Base-by-base conservation (phyloP, 2,888 invertebrate species). In the Idaea biselata region DNA sequence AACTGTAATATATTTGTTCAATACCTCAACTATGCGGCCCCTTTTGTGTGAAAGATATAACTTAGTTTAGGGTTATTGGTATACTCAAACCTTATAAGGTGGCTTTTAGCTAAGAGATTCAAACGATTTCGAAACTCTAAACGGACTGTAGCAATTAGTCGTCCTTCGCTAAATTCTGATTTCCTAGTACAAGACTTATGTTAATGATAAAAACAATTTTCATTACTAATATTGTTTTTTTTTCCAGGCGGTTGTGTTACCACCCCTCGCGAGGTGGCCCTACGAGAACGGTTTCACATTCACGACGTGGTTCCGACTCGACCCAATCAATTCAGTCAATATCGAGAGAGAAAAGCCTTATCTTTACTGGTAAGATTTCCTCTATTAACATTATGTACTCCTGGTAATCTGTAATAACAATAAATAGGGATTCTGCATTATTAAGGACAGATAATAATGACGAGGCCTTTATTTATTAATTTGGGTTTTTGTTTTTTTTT, bases 211-310 rank as follows among this genome's bases (percentile, higher is more conserved):
- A 33, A 14, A 44, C 44, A 3, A 44, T 14, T 44, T 14, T 44
- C 44, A 44, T 44, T 44, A 44, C 44, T 8, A 44, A 11, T 11
- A 14, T 61, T 25, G 17, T 31, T 59, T 79, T 76, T 81, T 79
- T 93, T 93, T 3, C n/a, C 93, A 99, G 99, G 99, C 99, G 66
- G 95, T 99, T 80, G 98, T 99, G 58, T 94, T 99, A 80, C 99
- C 99, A 61, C 99, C 99, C 17, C 93, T 99, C 82, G 97, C 99
- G 69, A 96, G 97, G 88, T 99, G 99, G 99, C 99, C 99, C 54
- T 97, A 99, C 93, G 99, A 99, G 93, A 99, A 96, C 92, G 99
- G 99, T 65, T 99, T 99, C 95, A 99, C 99, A 61, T 99, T 99
- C 93, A 98, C 98, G 78, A 99, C 99, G 77, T 99, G 99, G 99